phyloP scores from a whole-genome alignment of 2,113 vertebrate species.

The Apodemus speciosus region DNA sequence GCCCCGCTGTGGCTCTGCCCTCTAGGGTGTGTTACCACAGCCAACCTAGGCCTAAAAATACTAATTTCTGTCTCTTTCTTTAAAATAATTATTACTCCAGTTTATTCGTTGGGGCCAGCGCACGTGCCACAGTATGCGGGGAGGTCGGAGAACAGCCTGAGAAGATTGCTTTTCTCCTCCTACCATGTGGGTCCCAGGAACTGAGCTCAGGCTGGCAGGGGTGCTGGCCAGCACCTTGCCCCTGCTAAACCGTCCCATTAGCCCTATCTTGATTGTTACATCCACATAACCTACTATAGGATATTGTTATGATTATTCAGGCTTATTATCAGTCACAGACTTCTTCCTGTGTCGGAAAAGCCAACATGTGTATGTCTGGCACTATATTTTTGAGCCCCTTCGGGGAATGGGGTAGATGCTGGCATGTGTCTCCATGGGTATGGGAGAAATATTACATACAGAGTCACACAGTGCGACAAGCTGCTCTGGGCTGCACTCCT shows the following conservation, averaged over 20 bases:
- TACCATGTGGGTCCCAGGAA: background rate
- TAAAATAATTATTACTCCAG: background rate
- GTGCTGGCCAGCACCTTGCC: background rate
- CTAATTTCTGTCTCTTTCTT: background rate
- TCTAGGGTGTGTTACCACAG: background rate
- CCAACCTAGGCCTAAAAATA: background rate
- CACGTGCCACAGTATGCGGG: background rate
- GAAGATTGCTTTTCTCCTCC: too few relatives aligned
- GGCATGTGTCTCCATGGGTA: too few relatives aligned
- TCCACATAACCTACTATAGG: background rate
- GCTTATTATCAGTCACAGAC: background rate
- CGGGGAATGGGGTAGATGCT: background rate
- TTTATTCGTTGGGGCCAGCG: background rate
- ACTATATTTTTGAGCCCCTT: too few relatives aligned
- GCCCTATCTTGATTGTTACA: background rate
- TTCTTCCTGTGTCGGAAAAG: background rate
- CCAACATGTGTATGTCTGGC: too few relatives aligned
- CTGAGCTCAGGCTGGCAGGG: background rate
- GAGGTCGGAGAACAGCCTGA: background rate
- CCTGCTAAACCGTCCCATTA: background rate
- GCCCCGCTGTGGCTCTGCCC: background rate
- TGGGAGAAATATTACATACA: background rate
- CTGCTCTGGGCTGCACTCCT: background rate
- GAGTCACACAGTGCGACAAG: rapidly evolving
- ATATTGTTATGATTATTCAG: background rate